Conservation (phyloP, 2,888 invertebrate genomes). For the Plutella xylostella region DNA sequence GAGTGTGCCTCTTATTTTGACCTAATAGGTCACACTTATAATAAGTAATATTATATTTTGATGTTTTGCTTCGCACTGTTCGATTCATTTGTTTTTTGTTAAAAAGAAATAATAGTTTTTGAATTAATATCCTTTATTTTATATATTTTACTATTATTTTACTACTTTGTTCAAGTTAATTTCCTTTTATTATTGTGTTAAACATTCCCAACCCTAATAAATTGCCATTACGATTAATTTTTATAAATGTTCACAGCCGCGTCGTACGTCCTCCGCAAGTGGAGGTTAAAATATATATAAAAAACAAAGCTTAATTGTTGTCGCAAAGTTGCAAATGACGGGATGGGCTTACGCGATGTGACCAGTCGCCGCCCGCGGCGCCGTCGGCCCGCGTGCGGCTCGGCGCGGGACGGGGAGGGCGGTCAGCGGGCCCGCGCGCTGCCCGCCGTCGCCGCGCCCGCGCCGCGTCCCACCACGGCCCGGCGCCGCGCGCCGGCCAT, state of each 20-base stretch:
- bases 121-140: no score
- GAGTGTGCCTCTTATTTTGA: no score
- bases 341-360: slow-evolving; percentile 81
- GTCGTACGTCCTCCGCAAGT: slow-evolving; percentile 48
- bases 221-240: slow-evolving; percentile 30
- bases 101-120: no score
- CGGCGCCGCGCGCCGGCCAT: slow-evolving; percentile 51
- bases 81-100: no score
- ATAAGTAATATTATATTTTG: no score
- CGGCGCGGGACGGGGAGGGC: slow-evolving; percentile 53
- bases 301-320: slow-evolving; percentile 71
- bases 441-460: slow-evolving; percentile 41
- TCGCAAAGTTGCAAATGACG: slow-evolving; percentile 66
- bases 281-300: slow-evolving; percentile 35
- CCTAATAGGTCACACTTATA: no score
- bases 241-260: slow-evolving; percentile 67
- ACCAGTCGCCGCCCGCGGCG: slow-evolving; percentile 72
- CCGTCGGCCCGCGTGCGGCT: slow-evolving; percentile 45
- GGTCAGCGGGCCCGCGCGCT: slow-evolving; percentile 15
- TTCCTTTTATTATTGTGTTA: no score
- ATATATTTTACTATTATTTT: neutral
- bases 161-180: no score
- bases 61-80: no score
- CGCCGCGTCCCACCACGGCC: slow-evolving; percentile 54
- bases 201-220: no score